These are phyloP conservation scores for Periphyllus acericola DNA, from an alignment of 2,888 invertebrate species.

Conservation along the genomic window DNA sequence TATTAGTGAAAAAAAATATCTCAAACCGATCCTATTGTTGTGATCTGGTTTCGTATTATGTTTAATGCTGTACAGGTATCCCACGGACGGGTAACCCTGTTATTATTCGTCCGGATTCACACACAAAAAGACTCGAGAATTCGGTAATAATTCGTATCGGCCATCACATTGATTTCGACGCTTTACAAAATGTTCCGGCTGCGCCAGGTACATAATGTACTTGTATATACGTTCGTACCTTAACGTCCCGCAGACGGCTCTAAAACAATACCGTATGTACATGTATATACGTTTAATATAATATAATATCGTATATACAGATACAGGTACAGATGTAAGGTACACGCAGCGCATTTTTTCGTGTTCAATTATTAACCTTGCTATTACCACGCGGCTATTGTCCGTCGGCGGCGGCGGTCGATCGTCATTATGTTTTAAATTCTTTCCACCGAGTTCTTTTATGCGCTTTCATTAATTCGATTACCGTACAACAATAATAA, in stretches of 20 bases:
- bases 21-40: slow-evolving; percentile 8
- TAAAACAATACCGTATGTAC: neutral
- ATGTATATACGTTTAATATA: neutral
- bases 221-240: neutral
- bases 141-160: slow-evolving; percentile 6
- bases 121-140: neutral
- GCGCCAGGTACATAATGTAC: neutral
- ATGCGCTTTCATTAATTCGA: neutral
- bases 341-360: neutral
- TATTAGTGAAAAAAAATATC: neutral
- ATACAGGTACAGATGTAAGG: neutral
- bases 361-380: neutral
- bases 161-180: neutral
- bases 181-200: neutral
- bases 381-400: neutral
- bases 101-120: neutral
- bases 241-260: neutral
- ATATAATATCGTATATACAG: neutral
- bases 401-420: neutral
- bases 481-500: neutral
- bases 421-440: neutral
- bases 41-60: neutral
- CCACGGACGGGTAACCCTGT: neutral
- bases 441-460: neutral
- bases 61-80: neutral